phyloP scores from a whole-genome alignment of 2,797 vertebrate species.

The Mus caroli region DNA sequence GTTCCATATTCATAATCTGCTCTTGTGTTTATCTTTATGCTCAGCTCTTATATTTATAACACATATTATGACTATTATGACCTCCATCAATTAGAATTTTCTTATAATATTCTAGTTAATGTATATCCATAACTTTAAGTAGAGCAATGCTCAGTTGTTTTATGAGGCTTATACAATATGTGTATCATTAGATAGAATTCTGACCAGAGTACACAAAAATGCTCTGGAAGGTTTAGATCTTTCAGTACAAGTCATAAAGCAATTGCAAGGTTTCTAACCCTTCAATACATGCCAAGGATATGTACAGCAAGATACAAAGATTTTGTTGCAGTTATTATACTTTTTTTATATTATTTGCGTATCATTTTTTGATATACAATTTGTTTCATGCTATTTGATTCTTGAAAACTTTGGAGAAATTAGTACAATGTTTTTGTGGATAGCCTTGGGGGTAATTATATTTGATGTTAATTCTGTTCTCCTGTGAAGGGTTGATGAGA shows the following conservation, averaged over 20 bases:
- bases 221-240: not conserved
- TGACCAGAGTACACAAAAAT: not conserved
- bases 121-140: not conserved
- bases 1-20: slow-evolving; percentile 31
- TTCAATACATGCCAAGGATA: not conserved
- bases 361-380: not conserved
- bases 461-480: too few relatives aligned
- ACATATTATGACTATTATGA: not conserved
- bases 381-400: not conserved
- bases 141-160: not conserved
- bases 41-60: not conserved
- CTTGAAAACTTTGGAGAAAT: not conserved
- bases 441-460: too few relatives aligned
- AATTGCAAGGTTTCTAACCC: not conserved
- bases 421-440: not conserved
- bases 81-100: slow-evolving; percentile 40
- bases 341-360: not conserved
- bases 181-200: not conserved
- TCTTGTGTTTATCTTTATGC: slow-evolving; percentile 5
- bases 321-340: not conserved
- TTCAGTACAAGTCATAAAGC: not conserved
- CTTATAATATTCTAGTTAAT: not conserved
- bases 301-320: not conserved
- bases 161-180: not conserved
- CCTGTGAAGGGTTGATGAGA: too few relatives aligned